phyloP scores from a whole-genome alignment of 2,888 invertebrate species.

The Lamellibrachia columna region DNA sequence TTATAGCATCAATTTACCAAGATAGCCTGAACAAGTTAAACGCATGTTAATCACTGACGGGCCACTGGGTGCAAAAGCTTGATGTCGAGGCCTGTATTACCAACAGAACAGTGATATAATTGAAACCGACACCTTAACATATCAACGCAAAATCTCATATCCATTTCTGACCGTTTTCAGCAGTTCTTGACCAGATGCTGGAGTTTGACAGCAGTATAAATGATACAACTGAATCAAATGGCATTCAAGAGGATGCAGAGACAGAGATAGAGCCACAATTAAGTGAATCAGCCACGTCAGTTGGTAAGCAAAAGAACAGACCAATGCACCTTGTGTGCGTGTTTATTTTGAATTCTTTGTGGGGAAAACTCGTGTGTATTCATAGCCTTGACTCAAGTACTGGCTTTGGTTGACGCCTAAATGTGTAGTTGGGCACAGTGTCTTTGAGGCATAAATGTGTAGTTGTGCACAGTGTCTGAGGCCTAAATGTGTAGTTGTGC shows the following conservation, averaged over 20 bases:
- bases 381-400: neutral
- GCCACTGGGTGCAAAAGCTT: neutral
- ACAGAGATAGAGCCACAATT: neutral
- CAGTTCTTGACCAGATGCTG: slow-evolving; percentile 3
- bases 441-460: too few species aligned
- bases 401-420: neutral
- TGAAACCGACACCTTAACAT: neutral
- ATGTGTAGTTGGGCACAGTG: neutral
- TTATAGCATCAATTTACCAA: too few species aligned
- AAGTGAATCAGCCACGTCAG: neutral
- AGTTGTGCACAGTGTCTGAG: too few species aligned
- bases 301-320: neutral
- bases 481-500: too few species aligned
- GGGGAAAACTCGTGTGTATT: neutral
- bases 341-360: neutral
- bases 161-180: neutral
- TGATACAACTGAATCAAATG: neutral
- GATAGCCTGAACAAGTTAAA: neutral
- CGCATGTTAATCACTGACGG: neutral
- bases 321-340: neutral
- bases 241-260: neutral
- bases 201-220: neutral
- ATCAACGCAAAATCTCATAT: neutral
- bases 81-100: neutral
- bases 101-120: neutral